Evolutionary conservation across 2,888 invertebrate species (phyloP), one percentile per base, ranked within the genome.

Genomic region (Argyresthia albistria): DNA sequence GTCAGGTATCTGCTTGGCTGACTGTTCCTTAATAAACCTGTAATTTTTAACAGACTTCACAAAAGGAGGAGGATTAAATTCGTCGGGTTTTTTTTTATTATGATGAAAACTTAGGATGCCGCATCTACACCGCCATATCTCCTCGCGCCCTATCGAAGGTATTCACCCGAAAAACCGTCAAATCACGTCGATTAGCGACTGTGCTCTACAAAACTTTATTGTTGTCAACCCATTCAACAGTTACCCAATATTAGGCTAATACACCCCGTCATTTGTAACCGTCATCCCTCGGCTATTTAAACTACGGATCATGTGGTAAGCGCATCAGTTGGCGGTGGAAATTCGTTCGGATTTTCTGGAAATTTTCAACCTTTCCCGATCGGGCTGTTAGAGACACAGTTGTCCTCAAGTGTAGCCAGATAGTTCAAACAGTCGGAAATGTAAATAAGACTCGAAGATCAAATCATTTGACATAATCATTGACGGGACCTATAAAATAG

Each of bases 111-210:
- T 25, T 4, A 25, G 3, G 25, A 25, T 25, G 6, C 25, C 25
- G 25, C 25, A 25, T 25, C 25, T 6, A 6, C 6, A 25, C 25
- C 25, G 25, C 25, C 25, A 2, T 25, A 25, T 6, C 25, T 25
- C 25, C 25, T 25, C 6, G 25, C 25, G 25, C 25, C 25, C 25
- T 25, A 25, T 25, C 25, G 25, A 25, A 25, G 25, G 25, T 25
- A 48, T 54, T 58, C 58, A 57, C 57, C 60, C 65, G 62, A 69
- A 78, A 72, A 83, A 83, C 57, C 64, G 87, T 69, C 79, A 70
- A 76, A 77, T 87, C 86, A 87, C 76, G 86, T 78, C 87, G 86
- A 86, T 87, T 86, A 86, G 84, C 74, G 73, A 60, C 66, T 72
- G 76, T 81, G 80, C 77, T 77, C 71, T 75, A 81, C 76, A 78